A percentile compares a stretch with the other conserved stretches of the same genome.
These are phyloP conservation scores for Papilio dardanus DNA, from an alignment of 1,140 invertebrate species.

Conservation along the genomic window DNA sequence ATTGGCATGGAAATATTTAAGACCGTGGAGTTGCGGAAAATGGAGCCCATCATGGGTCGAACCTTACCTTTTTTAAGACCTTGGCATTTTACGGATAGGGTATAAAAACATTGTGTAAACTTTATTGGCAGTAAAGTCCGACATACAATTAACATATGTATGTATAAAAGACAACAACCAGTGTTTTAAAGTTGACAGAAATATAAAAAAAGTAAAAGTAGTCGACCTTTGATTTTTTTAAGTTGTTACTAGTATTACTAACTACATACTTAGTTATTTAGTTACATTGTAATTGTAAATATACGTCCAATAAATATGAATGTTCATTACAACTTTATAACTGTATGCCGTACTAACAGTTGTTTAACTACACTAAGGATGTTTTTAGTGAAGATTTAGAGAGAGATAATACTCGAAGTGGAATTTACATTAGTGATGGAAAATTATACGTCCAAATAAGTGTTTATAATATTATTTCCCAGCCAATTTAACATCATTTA, in stretches of 20 bases:
- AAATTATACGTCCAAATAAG: too few relatives aligned
- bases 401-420: too few relatives aligned
- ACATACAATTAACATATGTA: conserved; percentile 9
- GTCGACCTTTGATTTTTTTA: conserved; percentile 9
- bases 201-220: conserved; percentile 13
- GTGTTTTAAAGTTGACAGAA: neutral
- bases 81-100: conserved; percentile 20
- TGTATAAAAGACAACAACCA: neutral
- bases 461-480: too few relatives aligned
- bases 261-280: neutral
- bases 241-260: neutral
- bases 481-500: too few relatives aligned
- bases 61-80: conserved; percentile 10
- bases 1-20: neutral
- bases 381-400: too few relatives aligned
- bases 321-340: too few relatives aligned
- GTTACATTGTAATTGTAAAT: neutral
- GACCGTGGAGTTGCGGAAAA: too few relatives aligned
- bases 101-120: conserved; percentile 3
- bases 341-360: too few relatives aligned
- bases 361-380: too few relatives aligned
- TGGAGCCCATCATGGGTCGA: neutral
- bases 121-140: neutral
- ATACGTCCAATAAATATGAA: neutral
- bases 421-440: too few relatives aligned